A percentile compares a stretch with the other conserved stretches of the same genome.
Evolutionary conservation across 1,140 invertebrate genomes (phyloP).

Genomic region (Drosophila subpulchrella): DNA sequence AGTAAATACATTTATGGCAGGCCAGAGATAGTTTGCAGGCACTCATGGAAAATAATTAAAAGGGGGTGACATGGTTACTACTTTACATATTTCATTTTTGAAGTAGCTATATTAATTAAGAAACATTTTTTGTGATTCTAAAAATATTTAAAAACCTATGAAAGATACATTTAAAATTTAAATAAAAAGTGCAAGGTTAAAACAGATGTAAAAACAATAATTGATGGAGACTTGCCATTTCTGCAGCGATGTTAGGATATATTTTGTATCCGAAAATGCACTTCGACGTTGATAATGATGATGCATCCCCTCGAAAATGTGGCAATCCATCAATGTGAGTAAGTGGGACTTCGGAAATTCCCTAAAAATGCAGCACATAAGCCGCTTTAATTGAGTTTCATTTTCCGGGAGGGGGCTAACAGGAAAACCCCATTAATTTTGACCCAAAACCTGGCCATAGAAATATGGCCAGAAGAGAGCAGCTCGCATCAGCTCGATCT

Average conservation of each 20-base stretch:
- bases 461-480: slow-evolving; percentile 20
- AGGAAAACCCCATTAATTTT: slow-evolving; percentile 15
- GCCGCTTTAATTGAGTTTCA: slow-evolving; percentile 55
- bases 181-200: too few species aligned
- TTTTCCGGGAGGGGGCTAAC: too few species aligned
- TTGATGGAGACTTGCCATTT: background rate
- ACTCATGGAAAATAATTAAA: background rate
- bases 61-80: too few species aligned
- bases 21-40: background rate
- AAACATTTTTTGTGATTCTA: too few species aligned
- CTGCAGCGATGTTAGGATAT: background rate
- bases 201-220: too few species aligned
- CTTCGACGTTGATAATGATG: background rate
- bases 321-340: slow-evolving; percentile 29
- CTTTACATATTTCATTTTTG: too few species aligned
- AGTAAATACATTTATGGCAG: background rate
- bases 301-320: slow-evolving; percentile 4
- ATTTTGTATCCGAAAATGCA: background rate
- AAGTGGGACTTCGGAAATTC: slow-evolving; percentile 13
- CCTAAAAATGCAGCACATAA: slow-evolving; percentile 18
- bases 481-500: slow-evolving; percentile 39
- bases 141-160: too few species aligned
- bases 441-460: slow-evolving; percentile 13
- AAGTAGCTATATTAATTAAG: too few species aligned
- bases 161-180: background rate